Evolutionary conservation across 2,888 invertebrate species (phyloP), one percentile per base, ranked within the genome.

Genomic region (Gastracanthus pulcherrimus): DNA sequence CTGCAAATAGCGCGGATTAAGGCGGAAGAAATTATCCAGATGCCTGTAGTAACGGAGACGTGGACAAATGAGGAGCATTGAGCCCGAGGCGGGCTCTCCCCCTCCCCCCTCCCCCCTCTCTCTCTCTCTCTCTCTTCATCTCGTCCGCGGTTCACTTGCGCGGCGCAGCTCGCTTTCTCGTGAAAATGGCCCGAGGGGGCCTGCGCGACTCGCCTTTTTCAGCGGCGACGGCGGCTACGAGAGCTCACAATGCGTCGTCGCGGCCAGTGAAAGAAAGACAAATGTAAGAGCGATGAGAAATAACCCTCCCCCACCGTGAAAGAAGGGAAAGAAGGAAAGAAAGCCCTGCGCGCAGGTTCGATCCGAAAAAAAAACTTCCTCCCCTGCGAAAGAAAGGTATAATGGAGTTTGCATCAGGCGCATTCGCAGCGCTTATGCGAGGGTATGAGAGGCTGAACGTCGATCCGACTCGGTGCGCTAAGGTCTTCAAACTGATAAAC

Each of bases 11-110:
- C 70, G 70, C 62, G 85, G 83, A 86, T 86, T 87, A 86, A 86
- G 84, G 84, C 80, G 85, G 76, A 83, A 85, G 87, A 88, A 88
- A 88, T 88, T 88, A 88, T 88, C 87, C 86, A 86, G 87, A 88
- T 87, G 85, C 85, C 85, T 76, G 82, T 84, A 78, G 83, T 78
- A 72, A 60, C 77, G 81, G 34, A 81, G 87, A 89, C 88, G 85
- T 86, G 87, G 85, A 89, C 87, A 88, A 89, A 89, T 86, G 89
- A 86, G 85, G 77, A 80, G 84, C 85, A 84, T 85, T 85, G 85
- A 86, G 85, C 82, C 81, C 74, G 70, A 62, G 80, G 74, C 62
- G 4, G 23, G 5, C 7, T 31, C 55, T 48, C 64, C 13, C 64
- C 41, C 62, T 41, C 48, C 38, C 29, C 9, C 60, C 13, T 36